Conservation (phyloP, 2,113 vertebrate genomes). For the Oryzias woworae region DNA sequence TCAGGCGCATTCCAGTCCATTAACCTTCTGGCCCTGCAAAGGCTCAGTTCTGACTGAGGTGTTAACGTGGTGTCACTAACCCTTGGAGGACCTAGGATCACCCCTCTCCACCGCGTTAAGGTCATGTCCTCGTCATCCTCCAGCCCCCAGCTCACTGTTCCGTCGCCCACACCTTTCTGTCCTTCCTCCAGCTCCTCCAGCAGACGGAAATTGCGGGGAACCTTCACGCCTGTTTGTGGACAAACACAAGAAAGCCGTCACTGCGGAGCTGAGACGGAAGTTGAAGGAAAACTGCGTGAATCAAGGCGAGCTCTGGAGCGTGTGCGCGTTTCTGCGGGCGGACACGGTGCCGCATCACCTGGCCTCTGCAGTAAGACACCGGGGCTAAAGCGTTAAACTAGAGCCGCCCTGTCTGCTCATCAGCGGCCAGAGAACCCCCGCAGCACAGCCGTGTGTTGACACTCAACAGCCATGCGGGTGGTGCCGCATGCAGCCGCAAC, state of each 20-base stretch:
- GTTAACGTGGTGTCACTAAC: conserved; percentile 73
- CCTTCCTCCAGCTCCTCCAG: conserved; percentile 97
- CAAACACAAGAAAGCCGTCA: conserved; percentile 16
- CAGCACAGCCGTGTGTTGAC: conserved; percentile 17
- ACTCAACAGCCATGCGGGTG: neutral
- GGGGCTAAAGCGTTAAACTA: conserved; percentile 15
- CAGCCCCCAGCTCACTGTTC: conserved; percentile 97
- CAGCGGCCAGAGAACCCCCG: neutral
- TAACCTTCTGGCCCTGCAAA: neutral
- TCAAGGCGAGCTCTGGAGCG: neutral
- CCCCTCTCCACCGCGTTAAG: conserved; percentile 87
- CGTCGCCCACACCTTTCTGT: conserved; percentile 94
- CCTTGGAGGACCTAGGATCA: conserved; percentile 94
- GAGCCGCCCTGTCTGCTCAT: conserved; percentile 6
- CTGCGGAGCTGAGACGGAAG: neutral
- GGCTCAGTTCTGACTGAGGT: neutral
- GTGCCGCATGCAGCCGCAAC: neutral
- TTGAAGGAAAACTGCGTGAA: neutral
- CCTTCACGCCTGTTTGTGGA: conserved; percentile 85
- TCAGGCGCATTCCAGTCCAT: neutral
- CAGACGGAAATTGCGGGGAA: conserved; percentile 98
- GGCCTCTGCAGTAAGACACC: conserved; percentile 57
- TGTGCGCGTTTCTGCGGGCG: neutral
- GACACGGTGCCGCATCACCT: conserved; percentile 41
- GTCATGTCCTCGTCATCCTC: conserved; percentile 98